Base-by-base conservation (phyloP, 2,888 invertebrate genomes). In the Aproaerema taeniolella region DNA sequence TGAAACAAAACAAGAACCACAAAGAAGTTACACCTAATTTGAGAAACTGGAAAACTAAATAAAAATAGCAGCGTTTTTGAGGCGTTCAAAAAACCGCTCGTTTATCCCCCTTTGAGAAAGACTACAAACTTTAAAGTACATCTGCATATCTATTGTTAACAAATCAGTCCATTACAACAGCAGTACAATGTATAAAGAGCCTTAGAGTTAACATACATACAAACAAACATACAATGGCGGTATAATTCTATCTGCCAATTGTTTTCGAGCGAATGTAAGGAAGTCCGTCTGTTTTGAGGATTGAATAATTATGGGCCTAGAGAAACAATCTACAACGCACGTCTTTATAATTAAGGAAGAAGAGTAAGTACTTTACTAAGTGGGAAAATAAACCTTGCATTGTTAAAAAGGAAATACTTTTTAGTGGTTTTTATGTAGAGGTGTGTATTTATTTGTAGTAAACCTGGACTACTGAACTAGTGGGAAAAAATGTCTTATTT, bases 181-280 rank as follows among this genome's bases (percentile, higher is more conserved):
- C n/a, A n/a, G n/a, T n/a, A n/a, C n/a, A n/a, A n/a, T n/a, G n/a
- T n/a, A n/a, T n/a, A n/a, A n/a, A n/a, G n/a, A n/a, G n/a, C n/a
- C n/a, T n/a, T n/a, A n/a, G n/a, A n/a, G n/a, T n/a, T n/a, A n/a
- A n/a, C n/a, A n/a, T n/a, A n/a, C n/a, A n/a, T n/a, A n/a, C n/a
- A n/a, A n/a, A n/a, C n/a, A n/a, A n/a, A n/a, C n/a, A n/a, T n/a
- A 63, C 63, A 63, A 63, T 63, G 39, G 55, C 11, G 2, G 15
- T 20, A 9, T 46, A 32, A 37, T 35, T 48, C 53, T 53, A 52
- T 55, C 54, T 45, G 42, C 25, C 42, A 31, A 50, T 55, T 50
- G 49, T 55, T 46, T 45, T 43, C 30, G 39, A 43, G 46, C 54
- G 52, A 60, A 61, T 56, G 56, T 50, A 46, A 53, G 62, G 63